phyloP scores from a whole-genome alignment of 2,113 vertebrate species.

The Kryptolebias marmoratus region DNA sequence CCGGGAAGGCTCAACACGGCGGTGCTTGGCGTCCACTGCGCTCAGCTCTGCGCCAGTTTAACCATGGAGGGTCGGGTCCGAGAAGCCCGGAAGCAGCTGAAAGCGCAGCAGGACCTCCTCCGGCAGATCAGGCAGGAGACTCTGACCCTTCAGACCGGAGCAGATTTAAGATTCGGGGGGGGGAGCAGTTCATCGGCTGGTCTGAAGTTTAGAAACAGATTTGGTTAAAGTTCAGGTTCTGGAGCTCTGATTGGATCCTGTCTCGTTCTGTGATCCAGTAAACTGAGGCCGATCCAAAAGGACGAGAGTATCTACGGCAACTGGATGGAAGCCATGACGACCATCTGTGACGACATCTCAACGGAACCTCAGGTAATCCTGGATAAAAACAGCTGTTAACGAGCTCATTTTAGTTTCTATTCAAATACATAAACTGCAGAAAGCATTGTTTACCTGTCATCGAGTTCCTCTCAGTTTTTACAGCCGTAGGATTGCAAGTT shows the following conservation, averaged over 20 bases:
- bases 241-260: neutral
- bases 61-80: conserved; percentile 81
- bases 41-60: conserved; percentile 79
- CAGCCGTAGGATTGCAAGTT: no score
- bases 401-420: no score
- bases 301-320: conserved; percentile 80
- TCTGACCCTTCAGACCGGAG: neutral
- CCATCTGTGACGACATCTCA: conserved; percentile 76
- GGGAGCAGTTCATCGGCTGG: no score
- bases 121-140: conserved; percentile 70
- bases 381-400: neutral
- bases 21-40: conserved; percentile 80
- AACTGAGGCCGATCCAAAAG: conserved; percentile 60
- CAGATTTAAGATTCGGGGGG: no score
- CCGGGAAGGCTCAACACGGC: conserved; percentile 72
- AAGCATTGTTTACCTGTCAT: no score
- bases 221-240: neutral
- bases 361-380: conserved; percentile 56
- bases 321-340: conserved; percentile 80
- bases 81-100: conserved; percentile 77
- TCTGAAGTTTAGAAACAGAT: neutral
- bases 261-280: conserved; percentile 47
- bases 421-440: no score
- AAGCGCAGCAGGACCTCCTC: conserved; percentile 76
- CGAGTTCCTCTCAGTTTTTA: no score